Evolutionary conservation across 1,140 invertebrate species (phyloP), one percentile per base, ranked within the genome.

Genomic region (Marisa cornuarietis): DNA sequence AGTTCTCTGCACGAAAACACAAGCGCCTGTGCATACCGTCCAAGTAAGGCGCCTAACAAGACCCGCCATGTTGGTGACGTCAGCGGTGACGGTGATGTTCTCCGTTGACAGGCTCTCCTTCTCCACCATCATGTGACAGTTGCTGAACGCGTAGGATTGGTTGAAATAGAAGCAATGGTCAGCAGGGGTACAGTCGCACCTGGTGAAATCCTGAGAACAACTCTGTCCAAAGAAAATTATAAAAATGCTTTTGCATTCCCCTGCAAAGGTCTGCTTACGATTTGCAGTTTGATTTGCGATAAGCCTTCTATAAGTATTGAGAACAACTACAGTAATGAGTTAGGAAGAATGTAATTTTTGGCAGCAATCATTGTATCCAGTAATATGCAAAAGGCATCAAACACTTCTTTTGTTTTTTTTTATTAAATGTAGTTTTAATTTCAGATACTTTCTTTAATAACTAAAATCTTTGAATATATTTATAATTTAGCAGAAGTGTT

Each of bases 61-160:
- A 26, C 66, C 69, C 49, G 79, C 79, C 54, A 66, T 52, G 71
- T 79, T 79, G 61, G 62, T 73, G 31, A 79, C 42, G 58, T 61
- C 65, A 68, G 72, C 69, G 0, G 58, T 62, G 26, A 79, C 61
- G 58, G 7, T 73, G 42, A 79, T 65, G 20, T 26, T 24, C 0
- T 51, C 79, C 1, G 79, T 74, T 16, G 42, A 61, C 20, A 79
- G 63, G 6, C 65, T 73, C 26, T 75, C 79, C 51, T 79, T 79
- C 51, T 79, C 79, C 58, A 79, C 79, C 79, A 68, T 73, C 79
- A 79, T 62, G 24, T 51, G 63, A 52, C 79, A 79, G 65, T 79
- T 73, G 79, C 72, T 73, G 62, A 79, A 20, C 18, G 76, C 58
- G 31, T 11, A 42, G 3, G 71, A 24, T 73, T 31, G n/a, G 22